Evolutionary conservation across 2,113 vertebrate species (phyloP), one percentile per base, ranked within the genome.

Genomic region (Columba livia): DNA sequence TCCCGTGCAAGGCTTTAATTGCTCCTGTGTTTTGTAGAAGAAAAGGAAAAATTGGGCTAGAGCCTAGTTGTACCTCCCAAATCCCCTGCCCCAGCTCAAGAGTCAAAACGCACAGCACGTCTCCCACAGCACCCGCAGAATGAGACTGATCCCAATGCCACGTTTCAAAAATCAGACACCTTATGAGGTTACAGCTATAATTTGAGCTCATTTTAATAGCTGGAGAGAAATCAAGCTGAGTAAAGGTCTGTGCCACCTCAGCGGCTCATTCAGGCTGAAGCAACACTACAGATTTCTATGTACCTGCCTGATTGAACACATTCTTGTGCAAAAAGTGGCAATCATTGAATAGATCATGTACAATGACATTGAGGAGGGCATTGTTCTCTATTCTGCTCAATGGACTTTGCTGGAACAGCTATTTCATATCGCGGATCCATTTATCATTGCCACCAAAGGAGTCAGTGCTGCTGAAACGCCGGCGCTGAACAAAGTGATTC

Each of bases 321-420:
- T 97, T 98, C 97, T 96, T 98, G 97, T 96, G 97, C 96, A 97
- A 97, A 96, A 96, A 97, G 97, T 95, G 86, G 96, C 95, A 97
- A 96, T 97, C 96, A 97, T 89, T 92, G 97, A 97, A 96, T 97
- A 96, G 74, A 97, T 98, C 94, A 86, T 79, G 87, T 85, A 90
- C 97, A 97, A 92, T 97, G 98, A 98, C 98, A 98, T 95, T 97
- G 97, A 98, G 95, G 96, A 98, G 96, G 97, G 97, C 97, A 97
- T 36, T 94, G 96, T 97, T 98, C 98, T 97, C 97, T 96, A 96
- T 97, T 97, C 97, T 97, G 97, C 96, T 98, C 98, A 98, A 97
- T 97, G 97, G 97, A 97, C 97, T 97, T 98, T 97, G 97, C 96
- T 97, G 94, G 96, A 97, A 96, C 96, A 98, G 96, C 96, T 97